Conservation (phyloP, 2,888 invertebrate genomes). For the Ectobius pallidus region DNA sequence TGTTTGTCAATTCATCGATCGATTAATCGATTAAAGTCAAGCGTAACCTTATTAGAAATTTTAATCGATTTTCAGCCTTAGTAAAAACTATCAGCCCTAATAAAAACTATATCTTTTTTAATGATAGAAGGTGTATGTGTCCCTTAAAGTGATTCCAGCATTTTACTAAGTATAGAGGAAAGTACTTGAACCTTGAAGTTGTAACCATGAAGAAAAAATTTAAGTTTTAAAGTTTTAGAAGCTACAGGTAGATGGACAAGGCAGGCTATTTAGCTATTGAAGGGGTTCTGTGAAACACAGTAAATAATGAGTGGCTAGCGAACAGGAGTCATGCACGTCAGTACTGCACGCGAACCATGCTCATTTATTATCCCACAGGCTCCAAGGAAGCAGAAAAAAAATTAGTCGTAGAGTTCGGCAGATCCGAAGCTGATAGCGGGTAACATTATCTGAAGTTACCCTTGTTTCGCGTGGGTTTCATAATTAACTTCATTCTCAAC, state of each 20-base stretch:
- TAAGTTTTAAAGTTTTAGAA: neutral
- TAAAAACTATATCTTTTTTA: too few species aligned
- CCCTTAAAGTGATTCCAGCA: too few species aligned
- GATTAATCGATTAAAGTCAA: too few species aligned
- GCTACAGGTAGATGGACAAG: constrained; percentile 1
- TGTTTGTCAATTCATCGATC: too few species aligned
- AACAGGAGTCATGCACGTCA: neutral
- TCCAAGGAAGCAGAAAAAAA: neutral
- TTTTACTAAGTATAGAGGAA: too few species aligned
- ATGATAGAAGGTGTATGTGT: too few species aligned
- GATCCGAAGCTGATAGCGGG: neutral
- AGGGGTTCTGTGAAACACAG: constrained; percentile 17
- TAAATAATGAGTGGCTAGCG: constrained; percentile 20
- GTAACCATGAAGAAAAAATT: too few species aligned
- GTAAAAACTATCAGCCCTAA: too few species aligned
- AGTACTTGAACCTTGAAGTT: too few species aligned
- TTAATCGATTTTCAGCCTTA: too few species aligned
- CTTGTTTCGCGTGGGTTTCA: neutral
- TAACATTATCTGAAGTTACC: neutral
- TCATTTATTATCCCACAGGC: constrained; percentile 11
- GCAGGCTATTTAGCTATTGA: neutral
- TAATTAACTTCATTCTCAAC: neutral
- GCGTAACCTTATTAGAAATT: too few species aligned
- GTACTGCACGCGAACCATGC: constrained; percentile 17
- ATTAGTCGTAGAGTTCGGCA: neutral